Evolutionary conservation across 2,797 vertebrate genomes (phyloP).

Genomic region (Esox masquinongy): DNA sequence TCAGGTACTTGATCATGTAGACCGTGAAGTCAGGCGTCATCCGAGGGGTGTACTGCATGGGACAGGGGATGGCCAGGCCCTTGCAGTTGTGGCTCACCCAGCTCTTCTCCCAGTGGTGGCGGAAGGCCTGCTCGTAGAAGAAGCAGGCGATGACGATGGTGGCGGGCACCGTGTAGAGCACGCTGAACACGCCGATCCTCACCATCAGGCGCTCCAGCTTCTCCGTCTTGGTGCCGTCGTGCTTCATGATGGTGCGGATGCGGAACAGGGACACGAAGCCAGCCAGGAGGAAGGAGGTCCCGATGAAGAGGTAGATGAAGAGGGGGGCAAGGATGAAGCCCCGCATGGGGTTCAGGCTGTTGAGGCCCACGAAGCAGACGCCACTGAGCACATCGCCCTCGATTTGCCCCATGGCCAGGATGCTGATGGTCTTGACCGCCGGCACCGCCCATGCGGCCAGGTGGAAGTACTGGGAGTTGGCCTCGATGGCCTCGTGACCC

Average conservation of each 20-base stretch:
- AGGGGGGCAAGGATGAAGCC: constrained; percentile 94
- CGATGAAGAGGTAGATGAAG: constrained; percentile 96
- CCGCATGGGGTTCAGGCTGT: constrained; percentile 88
- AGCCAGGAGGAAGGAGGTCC: constrained; percentile 93
- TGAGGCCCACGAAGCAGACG: constrained; percentile 93
- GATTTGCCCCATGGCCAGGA: constrained; percentile 95
- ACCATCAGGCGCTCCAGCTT: constrained; percentile 97
- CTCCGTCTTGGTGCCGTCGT: constrained; percentile 95
- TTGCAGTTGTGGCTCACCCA: constrained; percentile 94
- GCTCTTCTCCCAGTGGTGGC: constrained; percentile 91
- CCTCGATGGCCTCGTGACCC: constrained; percentile 97
- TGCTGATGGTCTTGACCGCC: constrained; percentile 93
- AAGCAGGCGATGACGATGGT: constrained; percentile 97
- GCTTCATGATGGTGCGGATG: constrained; percentile 98
- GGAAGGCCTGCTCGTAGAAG: constrained; percentile 97
- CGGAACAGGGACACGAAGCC: constrained; percentile 96
- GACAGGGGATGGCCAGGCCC: constrained; percentile 92
- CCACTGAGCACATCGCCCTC: constrained; percentile 93
- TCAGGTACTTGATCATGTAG: constrained; percentile 99
- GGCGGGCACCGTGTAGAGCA: constrained; percentile 95
- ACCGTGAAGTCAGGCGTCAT: constrained; percentile 97
- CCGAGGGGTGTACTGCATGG: constrained; percentile 81
- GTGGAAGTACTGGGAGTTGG: constrained; percentile 96
- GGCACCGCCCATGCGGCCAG: constrained; percentile 95
- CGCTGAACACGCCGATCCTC: constrained; percentile 94